phyloP scores from a whole-genome alignment of 1,140 invertebrate genomes.

The Pomacea maculata region DNA sequence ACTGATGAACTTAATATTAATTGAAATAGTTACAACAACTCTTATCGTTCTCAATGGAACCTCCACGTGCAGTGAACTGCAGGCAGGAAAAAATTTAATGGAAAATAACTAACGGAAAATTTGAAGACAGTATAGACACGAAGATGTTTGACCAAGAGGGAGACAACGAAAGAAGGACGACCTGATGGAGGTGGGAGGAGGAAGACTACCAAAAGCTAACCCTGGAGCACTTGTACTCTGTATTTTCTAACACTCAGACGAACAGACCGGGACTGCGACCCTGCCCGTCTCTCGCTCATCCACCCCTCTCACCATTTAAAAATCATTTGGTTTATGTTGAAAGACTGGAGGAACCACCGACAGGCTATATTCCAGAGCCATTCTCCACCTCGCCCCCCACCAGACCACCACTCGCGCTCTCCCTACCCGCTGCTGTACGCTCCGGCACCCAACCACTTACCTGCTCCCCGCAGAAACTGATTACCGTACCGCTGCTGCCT shows the following conservation, averaged over 20 bases:
- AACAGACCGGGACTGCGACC: not conserved
- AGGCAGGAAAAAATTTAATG: not conserved
- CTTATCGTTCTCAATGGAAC: too few relatives aligned
- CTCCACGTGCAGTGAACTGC: too few relatives aligned
- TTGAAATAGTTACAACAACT: too few relatives aligned
- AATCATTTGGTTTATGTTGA: slow-evolving; percentile 1
- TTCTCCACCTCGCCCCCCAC: not conserved
- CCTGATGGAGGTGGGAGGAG: slow-evolving; percentile 1
- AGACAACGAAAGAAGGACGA: not conserved
- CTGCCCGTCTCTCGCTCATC: not conserved
- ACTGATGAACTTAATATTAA: too few relatives aligned
- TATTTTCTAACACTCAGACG: not conserved
- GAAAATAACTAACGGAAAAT: not conserved
- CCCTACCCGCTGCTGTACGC: too few relatives aligned
- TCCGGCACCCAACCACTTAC: too few relatives aligned
- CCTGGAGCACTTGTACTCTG: not conserved
- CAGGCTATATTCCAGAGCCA: not conserved
- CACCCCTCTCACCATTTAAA: not conserved
- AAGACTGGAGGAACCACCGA: not conserved
- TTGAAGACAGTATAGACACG: too few relatives aligned
- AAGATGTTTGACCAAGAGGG: not conserved
- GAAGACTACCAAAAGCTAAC: not conserved
- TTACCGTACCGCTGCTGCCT: too few relatives aligned
- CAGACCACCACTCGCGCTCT: not conserved
- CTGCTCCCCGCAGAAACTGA: too few relatives aligned